A percentile compares a stretch with the other conserved stretches of the same genome.
phyloP scores from a whole-genome alignment of 2,888 invertebrate genomes.

The Thecophora atra region DNA sequence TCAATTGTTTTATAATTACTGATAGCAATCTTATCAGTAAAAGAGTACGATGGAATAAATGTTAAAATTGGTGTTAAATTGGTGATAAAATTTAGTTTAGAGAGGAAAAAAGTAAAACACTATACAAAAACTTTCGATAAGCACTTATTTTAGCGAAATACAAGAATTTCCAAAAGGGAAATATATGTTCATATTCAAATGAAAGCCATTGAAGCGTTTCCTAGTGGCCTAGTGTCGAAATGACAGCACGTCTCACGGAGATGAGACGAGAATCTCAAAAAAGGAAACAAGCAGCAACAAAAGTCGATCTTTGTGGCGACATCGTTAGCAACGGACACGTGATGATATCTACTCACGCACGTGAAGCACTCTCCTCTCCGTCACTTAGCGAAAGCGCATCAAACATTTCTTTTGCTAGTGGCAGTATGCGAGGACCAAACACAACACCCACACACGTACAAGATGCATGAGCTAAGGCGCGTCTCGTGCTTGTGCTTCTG shows the following conservation, averaged over 20 bases:
- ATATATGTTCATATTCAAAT: background rate
- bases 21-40: no score
- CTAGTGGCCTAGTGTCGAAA: background rate
- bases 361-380: background rate
- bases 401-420: background rate
- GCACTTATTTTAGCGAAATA: background rate
- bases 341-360: slow-evolving; percentile 1
- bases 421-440: slow-evolving; percentile 23
- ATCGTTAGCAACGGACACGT: background rate
- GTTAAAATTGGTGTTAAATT: no score
- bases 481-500: slow-evolving; percentile 48
- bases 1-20: no score
- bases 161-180: background rate
- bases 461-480: background rate
- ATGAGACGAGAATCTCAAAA: background rate
- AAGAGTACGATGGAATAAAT: no score
- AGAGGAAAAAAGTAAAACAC: no score
- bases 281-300: no score
- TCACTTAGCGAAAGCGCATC: slow-evolving; percentile 3
- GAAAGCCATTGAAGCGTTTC: background rate
- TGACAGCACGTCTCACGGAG: slow-evolving; percentile 1
- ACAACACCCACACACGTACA: slow-evolving; percentile 13
- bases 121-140: no score
- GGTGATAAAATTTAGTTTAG: no score
- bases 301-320: background rate